Base-by-base conservation (phyloP, 2,113 vertebrate genomes). In the Semicossyphus pulcher region DNA sequence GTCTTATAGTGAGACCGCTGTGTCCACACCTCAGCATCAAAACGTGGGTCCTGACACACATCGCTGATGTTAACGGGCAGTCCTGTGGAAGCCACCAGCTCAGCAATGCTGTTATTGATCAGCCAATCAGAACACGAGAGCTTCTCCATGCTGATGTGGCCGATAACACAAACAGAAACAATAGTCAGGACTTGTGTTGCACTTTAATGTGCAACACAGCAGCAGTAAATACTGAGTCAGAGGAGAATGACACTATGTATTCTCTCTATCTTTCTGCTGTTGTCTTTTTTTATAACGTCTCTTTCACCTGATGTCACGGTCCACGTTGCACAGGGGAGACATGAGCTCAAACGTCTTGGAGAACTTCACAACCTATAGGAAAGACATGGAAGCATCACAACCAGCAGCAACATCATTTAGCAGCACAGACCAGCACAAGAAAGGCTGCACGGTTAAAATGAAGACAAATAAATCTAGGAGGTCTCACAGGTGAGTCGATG, bases 41-140 rank as follows among this genome's bases (percentile, higher is more conserved):
- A 95, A 61, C 94, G 93, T n/a, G 94, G 94, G 79, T 95, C 94
- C 76, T 95, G 94, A 90, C 92, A 95, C 39, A 93, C 93, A 20
- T 95, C 94, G 2, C 93, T 95, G 87, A 95, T 95, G 87, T 95
- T 95, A 57, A 95, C 94, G 15, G 94, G 94, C 32, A 95, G 91
- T 20, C 94, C 94, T 23, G 94, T 95, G 53, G 94, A 95, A 20
- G 94, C 94, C 72, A 95, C 94, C 71, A 95, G 81, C 87, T 95
- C 94, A 80, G 93, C 94, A 66, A 95, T 95, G 76, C 94, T 95
- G 88, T 94, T 95, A 92, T 95, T 95, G 84, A 95, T 94, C 70
- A 95, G 80, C 94, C 94, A 95, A 78, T 94, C 94, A 18, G 94
- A 94, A 39, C 94, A 94, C 5, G 94, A 94, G 18, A 93, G 86